phyloP scores from a whole-genome alignment of 2,797 vertebrate genomes.

The Anableps anableps region DNA sequence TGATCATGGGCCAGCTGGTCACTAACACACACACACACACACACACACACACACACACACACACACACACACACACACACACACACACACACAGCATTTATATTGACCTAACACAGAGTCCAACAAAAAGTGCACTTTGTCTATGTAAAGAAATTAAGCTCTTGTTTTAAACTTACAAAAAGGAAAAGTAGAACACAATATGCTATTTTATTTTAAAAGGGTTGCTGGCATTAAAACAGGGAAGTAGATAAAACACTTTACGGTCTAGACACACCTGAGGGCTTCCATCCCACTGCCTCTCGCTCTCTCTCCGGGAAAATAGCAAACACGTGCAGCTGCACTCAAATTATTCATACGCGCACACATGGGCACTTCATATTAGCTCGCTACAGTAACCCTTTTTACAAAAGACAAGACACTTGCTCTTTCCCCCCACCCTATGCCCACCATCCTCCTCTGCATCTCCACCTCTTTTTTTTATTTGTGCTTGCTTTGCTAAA shows the following conservation, averaged over 20 bases:
- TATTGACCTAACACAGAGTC: neutral
- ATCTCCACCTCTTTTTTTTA: conserved; percentile 37
- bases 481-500: conserved; percentile 51
- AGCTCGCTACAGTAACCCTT: conserved; percentile 60
- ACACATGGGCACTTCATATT: conserved; percentile 42
- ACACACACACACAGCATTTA: neutral
- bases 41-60: neutral
- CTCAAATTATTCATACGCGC: conserved; percentile 64
- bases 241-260: conserved; percentile 32
- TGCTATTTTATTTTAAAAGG: neutral
- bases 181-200: conserved; percentile 24
- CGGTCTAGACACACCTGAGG: conserved; percentile 58
- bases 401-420: conserved; percentile 54
- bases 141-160: neutral
- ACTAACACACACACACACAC: conserved; percentile 16
- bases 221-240: conserved; percentile 13
- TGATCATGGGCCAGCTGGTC: conserved; percentile 77
- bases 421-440: neutral
- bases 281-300: conserved; percentile 18
- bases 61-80: conserved; percentile 16
- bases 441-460: conserved; percentile 11
- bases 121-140: neutral
- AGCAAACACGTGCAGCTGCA: conserved; percentile 64
- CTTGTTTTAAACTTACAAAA: neutral
- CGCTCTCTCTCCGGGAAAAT: conserved; percentile 46